These are phyloP conservation scores for Antechinus flavipes DNA, from an alignment of 2,113 vertebrate species.

Conservation along the genomic window DNA sequence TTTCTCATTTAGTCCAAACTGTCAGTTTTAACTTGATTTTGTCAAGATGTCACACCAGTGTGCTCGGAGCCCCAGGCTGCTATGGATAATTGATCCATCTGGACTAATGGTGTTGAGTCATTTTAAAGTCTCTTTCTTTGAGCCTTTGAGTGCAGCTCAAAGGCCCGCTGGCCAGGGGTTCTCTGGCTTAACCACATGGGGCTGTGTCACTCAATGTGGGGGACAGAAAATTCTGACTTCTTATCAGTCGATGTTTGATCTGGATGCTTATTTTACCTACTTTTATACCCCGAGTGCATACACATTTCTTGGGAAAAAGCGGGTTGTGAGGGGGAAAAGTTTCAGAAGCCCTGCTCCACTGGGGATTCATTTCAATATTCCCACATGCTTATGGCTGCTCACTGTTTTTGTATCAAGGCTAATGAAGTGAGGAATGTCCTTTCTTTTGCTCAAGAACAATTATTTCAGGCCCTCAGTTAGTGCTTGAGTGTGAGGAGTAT, in stretches of 20 bases:
- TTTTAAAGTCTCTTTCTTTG: slow-evolving; percentile 77
- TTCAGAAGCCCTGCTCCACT: slow-evolving; percentile 10
- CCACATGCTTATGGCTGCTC: slow-evolving; percentile 54
- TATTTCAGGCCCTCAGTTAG: slow-evolving; percentile 56
- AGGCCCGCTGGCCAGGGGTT: slow-evolving; percentile 54
- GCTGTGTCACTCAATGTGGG: no score
- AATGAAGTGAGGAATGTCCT: slow-evolving; percentile 52
- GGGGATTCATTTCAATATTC: slow-evolving; percentile 73
- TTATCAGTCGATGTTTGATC: no score
- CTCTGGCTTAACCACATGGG: slow-evolving; percentile 23
- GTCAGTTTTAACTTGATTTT: slow-evolving; percentile 84
- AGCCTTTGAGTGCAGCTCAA: not conserved
- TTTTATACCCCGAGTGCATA: no score
- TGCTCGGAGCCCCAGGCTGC: slow-evolving; percentile 81
- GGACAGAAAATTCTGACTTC: no score
- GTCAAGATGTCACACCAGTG: slow-evolving; percentile 82
- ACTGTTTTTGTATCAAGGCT: slow-evolving; percentile 65
- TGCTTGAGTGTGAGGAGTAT: slow-evolving; percentile 14
- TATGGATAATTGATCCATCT: slow-evolving; percentile 74
- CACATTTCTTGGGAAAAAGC: no score
- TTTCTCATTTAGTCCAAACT: slow-evolving; percentile 81
- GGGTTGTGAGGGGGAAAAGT: no score
- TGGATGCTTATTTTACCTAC: no score
- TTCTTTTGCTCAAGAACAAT: slow-evolving; percentile 64
- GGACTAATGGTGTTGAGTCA: slow-evolving; percentile 82